phyloP scores from a whole-genome alignment of 2,113 vertebrate species.

The Bufo bufo region DNA sequence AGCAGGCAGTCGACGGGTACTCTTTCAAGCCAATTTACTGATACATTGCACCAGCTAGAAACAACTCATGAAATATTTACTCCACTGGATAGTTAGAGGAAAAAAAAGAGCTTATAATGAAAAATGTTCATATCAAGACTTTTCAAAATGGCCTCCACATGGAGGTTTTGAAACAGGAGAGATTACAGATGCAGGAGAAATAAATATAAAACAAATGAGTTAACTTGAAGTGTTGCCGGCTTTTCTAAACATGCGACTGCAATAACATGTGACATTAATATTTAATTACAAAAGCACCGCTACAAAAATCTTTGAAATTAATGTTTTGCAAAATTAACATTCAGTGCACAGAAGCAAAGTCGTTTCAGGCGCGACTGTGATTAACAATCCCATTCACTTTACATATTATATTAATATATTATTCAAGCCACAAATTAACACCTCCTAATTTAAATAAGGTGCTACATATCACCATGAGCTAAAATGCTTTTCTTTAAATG shows the following conservation, averaged over 20 bases:
- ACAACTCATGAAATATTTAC: constrained; percentile 87
- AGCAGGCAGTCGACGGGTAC: neutral
- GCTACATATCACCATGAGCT: constrained; percentile 86
- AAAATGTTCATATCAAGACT: constrained; percentile 83
- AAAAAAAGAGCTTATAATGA: constrained; percentile 83
- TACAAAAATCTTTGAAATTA: constrained; percentile 90
- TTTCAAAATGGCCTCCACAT: constrained; percentile 85
- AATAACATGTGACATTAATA: constrained; percentile 92
- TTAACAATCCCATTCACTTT: constrained; percentile 91
- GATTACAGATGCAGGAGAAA: constrained; percentile 83
- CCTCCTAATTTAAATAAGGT: constrained; percentile 89
- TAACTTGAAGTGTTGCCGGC: constrained; percentile 87
- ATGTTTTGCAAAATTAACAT: constrained; percentile 91
- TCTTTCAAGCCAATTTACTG: constrained; percentile 81
- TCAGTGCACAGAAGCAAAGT: constrained; percentile 89
- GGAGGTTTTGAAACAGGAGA: constrained; percentile 82
- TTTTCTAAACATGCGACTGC: constrained; percentile 89
- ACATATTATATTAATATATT: constrained; percentile 92
- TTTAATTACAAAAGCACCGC: constrained; percentile 90
- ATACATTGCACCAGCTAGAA: constrained; percentile 84
- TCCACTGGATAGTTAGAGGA: constrained; percentile 76
- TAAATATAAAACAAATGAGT: constrained; percentile 90
- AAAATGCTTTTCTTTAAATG: constrained; percentile 87
- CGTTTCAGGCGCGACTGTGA: constrained; percentile 89
- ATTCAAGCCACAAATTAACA: constrained; percentile 90